These are phyloP conservation scores for Tromatobia lineatoria DNA, from an alignment of 2,888 invertebrate species.

Conservation along the genomic window DNA sequence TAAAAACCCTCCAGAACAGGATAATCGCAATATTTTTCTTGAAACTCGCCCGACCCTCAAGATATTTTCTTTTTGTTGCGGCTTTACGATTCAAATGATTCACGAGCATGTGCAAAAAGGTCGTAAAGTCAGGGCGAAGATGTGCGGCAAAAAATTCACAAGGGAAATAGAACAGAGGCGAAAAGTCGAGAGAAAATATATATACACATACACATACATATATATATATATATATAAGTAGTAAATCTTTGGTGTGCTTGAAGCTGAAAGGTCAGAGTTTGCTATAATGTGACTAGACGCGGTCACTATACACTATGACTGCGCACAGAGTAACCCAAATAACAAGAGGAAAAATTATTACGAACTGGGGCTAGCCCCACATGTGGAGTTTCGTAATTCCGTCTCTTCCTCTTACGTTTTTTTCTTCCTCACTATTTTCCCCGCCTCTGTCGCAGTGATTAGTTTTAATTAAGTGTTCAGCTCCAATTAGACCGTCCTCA, in stretches of 20 bases:
- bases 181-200: conserved; percentile 13
- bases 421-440: background rate
- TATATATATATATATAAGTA: conserved; percentile 19
- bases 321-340: background rate
- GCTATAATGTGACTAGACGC: background rate
- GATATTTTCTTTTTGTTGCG: conserved; percentile 11
- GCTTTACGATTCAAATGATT: conserved; percentile 40
- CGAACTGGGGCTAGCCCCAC: background rate
- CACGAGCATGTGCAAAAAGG: conserved; percentile 35
- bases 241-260: conserved; percentile 35
- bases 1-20: background rate
- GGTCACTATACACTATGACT: background rate
- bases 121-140: background rate
- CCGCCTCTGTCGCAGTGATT: background rate
- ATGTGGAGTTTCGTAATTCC: conserved; percentile 7
- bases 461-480: conserved; percentile 20
- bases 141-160: conserved; percentile 21
- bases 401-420: background rate
- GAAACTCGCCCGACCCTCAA: background rate
- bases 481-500: conserved; percentile 7
- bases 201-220: too few species aligned
- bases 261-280: conserved; percentile 46
- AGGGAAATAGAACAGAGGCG: background rate
- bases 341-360: background rate
- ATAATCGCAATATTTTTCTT: background rate